phyloP scores from a whole-genome alignment of 2,797 vertebrate species.

The Microchirus variegatus region DNA sequence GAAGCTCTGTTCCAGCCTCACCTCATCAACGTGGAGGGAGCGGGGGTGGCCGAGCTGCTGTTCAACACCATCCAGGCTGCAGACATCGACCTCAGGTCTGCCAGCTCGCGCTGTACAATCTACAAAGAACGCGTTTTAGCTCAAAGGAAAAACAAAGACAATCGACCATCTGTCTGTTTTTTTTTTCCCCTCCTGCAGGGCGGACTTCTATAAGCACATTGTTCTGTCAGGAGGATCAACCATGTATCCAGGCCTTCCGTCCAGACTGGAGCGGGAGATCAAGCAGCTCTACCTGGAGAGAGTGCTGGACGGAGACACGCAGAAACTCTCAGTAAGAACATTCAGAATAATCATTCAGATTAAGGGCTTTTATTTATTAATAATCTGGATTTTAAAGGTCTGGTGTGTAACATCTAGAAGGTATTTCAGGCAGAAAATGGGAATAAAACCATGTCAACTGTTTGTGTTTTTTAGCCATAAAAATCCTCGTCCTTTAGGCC shows the following conservation, averaged over 20 bases:
- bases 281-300: slow-evolving; percentile 87
- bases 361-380: no score
- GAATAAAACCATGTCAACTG: no score
- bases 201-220: slow-evolving; percentile 87
- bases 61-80: slow-evolving; percentile 89
- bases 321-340: slow-evolving; percentile 80
- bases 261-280: slow-evolving; percentile 84
- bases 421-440: no score
- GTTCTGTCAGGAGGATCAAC: slow-evolving; percentile 85
- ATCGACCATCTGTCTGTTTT: not conserved
- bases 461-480: no score
- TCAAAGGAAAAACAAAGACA: not conserved
- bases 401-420: no score
- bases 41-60: slow-evolving; percentile 83
- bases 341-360: not conserved
- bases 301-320: slow-evolving; percentile 81
- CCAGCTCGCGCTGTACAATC: not conserved
- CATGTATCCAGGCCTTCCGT: slow-evolving; percentile 87
- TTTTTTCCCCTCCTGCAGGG: slow-evolving; percentile 68
- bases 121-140: not conserved
- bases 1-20: slow-evolving; percentile 88
- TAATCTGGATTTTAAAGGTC: no score
- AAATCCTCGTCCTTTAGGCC: no score
- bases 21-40: slow-evolving; percentile 85
- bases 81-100: slow-evolving; percentile 83